These are phyloP conservation scores for Anoura caudifer DNA, from an alignment of 2,113 vertebrate genomes.

Conservation along the genomic window DNA sequence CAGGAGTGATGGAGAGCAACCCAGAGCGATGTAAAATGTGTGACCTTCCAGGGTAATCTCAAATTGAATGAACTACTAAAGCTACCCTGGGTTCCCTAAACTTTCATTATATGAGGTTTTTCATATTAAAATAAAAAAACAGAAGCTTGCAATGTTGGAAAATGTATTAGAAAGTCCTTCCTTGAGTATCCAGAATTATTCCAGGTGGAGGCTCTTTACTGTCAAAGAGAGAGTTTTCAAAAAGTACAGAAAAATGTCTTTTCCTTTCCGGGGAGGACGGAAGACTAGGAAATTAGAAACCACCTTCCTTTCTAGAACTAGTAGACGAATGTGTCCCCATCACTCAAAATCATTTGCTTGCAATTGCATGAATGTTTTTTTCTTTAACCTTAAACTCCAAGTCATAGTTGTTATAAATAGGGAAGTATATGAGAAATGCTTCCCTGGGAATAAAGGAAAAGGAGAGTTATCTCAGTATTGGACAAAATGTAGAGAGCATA, in stretches of 20 bases:
- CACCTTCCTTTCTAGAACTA: not conserved
- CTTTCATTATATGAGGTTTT: not conserved
- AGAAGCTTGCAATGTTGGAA: not conserved
- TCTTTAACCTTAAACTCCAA: not conserved
- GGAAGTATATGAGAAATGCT: not conserved
- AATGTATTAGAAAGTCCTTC: not conserved
- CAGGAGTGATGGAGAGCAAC: not conserved
- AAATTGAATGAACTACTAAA: not conserved
- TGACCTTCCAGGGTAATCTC: conserved; percentile 28
- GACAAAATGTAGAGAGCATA: not conserved
- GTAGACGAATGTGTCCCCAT: not conserved
- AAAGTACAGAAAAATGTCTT: not conserved
- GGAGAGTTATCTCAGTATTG: not conserved
- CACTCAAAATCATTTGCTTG: not conserved
- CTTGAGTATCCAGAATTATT: not conserved
- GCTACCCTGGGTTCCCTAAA: not conserved
- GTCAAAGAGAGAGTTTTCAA: not conserved
- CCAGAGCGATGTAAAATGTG: not conserved
- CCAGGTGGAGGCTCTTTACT: not conserved
- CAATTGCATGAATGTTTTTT: not conserved
- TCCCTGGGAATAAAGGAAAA: not conserved
- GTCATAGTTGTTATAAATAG: not conserved
- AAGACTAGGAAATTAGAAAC: not conserved
- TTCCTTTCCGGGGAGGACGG: not conserved
- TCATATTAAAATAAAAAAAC: not conserved